Conservation (phyloP, 2,113 vertebrate species). For the Rousettus leschenaultii region DNA sequence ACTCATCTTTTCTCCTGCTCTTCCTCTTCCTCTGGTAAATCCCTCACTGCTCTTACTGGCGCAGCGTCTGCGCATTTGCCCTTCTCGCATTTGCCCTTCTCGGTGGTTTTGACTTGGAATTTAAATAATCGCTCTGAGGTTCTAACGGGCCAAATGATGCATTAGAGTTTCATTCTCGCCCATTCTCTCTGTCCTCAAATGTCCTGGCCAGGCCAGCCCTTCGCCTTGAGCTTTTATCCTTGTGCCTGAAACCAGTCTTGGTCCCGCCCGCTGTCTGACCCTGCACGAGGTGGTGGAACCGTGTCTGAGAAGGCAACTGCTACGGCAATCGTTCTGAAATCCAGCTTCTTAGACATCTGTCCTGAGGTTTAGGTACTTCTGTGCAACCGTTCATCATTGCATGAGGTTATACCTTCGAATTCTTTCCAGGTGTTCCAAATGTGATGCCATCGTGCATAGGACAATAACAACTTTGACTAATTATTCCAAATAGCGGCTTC, state of each 20-base stretch:
- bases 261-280: background rate
- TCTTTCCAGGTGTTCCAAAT: background rate
- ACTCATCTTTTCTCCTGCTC: background rate
- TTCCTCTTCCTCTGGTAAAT: background rate
- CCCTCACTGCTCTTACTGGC: fast-evolving
- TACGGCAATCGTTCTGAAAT: background rate
- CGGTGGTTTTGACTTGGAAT: background rate
- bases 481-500: background rate
- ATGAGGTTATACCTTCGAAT: background rate
- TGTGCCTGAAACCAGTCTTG: background rate
- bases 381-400: background rate
- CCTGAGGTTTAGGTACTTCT: background rate
- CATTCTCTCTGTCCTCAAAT: background rate
- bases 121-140: background rate
- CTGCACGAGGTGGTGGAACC: background rate
- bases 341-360: background rate
- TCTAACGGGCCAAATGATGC: background rate
- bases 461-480: background rate
- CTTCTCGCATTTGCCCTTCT: background rate
- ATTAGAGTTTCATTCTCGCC: background rate
- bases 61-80: background rate
- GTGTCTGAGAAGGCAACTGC: background rate
- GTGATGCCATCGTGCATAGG: background rate
- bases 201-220: background rate
- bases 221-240: background rate